Evolutionary conservation across 2,797 vertebrate species (phyloP), one percentile per base, ranked within the genome.

Genomic region (Sebastes taczanowskii): DNA sequence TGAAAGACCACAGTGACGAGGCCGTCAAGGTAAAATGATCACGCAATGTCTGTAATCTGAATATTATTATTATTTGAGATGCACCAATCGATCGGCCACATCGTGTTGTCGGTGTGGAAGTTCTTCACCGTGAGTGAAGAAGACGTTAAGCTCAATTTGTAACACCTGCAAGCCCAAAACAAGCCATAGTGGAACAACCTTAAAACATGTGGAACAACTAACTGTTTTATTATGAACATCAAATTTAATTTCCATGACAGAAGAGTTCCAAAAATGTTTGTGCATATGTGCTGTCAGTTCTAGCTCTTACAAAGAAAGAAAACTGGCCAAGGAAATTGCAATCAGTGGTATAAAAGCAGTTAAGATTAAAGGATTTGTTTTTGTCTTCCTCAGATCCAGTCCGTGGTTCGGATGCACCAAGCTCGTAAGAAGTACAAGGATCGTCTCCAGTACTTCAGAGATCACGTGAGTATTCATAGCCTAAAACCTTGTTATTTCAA

Each of bases 401-500:
- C 98, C 1, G 90, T 98, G 95, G 96, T 98, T 46, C 96, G 98
- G 87, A 99, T 99, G 99, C 96, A 98, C 78, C 98, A 99, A 86
- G 97, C 98, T 78, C 96, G 97, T 86, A 99, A 97, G 91, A 97
- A 96, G 58, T 99, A 99, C 62, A 96, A 86, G 91, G 96, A 97
- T 82, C 97, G 98, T 7, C 94, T 99, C 0, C 96, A 98, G 89
- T 99, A 98, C 91, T 99, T 99, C 95, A 89, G 91, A 82, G 97
- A 99, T 79, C 98, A 99, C 0, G 98, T 99, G 90, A 97, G 98
- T 91, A 10, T 34, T 25, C 10, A 22, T 11, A 2, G 4, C 16
- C 25, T 25, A 1, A 34, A 66, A 58, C 64, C 9, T 13, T 42
- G 2, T 25, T n/a, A 2, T 1, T 16, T 38, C 0, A 32, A 23